phyloP scores from a whole-genome alignment of 2,797 vertebrate species.

The Petrocephalus schoutedeni region DNA sequence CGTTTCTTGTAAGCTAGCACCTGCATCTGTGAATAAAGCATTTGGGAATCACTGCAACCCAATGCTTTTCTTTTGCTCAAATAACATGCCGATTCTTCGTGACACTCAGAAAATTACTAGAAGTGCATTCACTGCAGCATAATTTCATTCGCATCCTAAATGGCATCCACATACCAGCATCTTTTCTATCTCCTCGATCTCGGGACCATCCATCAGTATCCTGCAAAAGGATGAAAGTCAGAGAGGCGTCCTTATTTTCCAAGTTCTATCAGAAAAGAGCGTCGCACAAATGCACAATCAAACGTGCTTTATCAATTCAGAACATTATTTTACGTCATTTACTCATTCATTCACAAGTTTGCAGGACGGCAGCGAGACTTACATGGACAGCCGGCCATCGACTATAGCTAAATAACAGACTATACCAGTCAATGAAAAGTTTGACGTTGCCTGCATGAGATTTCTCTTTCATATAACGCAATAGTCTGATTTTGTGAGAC shows the following conservation, averaged over 20 bases:
- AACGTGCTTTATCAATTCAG: neutral
- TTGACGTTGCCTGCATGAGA: neutral
- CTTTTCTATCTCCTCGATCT: constrained; percentile 13
- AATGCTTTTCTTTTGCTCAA: neutral
- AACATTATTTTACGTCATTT: neutral
- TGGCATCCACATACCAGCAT: constrained; percentile 14
- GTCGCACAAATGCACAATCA: neutral
- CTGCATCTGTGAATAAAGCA: constrained; percentile 12
- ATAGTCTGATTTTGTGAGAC: neutral
- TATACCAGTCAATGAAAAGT: neutral
- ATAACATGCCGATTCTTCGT: neutral
- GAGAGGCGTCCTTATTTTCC: neutral
- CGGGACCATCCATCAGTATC: constrained; percentile 13
- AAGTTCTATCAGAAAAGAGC: neutral
- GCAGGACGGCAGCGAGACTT: neutral
- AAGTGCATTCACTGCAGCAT: neutral
- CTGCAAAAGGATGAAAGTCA: constrained; percentile 4
- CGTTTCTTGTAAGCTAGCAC: neutral
- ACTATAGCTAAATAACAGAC: neutral
- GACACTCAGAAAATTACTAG: neutral
- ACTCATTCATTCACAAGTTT: neutral
- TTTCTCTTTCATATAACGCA: neutral
- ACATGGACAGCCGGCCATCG: neutral
- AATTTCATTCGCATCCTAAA: neutral
- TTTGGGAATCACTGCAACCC: neutral